Percentiles rank a stretch among this genome's conserved stretches.
Evolutionary conservation across 2,888 invertebrate genomes (phyloP).

Genomic region (Eristalis pertinax): DNA sequence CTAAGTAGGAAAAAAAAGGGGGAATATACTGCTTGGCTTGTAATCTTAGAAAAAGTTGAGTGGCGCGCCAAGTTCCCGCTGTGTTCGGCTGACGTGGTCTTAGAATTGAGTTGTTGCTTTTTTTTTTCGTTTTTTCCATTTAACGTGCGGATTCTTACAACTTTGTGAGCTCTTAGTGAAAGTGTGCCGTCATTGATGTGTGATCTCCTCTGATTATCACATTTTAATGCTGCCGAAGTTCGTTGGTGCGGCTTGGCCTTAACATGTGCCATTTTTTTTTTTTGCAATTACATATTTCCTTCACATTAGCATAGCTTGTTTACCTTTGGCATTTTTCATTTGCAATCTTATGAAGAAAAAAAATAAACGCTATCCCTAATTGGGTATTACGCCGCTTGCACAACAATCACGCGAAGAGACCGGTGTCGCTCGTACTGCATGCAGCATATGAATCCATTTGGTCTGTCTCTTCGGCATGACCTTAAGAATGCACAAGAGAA

Average conservation of each 20-base stretch:
- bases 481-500: background rate
- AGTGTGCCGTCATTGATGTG: background rate
- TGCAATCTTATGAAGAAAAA: background rate
- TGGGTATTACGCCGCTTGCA: background rate
- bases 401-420: background rate
- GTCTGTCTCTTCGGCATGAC: background rate
- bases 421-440: background rate
- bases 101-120: background rate
- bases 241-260: background rate
- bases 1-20: background rate
- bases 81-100: slow-evolving; percentile 43
- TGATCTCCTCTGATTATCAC: background rate
- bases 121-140: background rate
- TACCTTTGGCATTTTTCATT: background rate
- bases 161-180: background rate
- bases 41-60: slow-evolving; percentile 5
- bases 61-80: slow-evolving; percentile 35
- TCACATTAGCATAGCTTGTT: background rate
- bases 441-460: background rate
- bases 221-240: background rate
- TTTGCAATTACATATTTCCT: background rate
- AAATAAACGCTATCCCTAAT: background rate
- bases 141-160: background rate
- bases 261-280: background rate
- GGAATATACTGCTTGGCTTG: background rate